These are phyloP conservation scores for Indri indri DNA, from an alignment of 2,113 vertebrate genomes.

Conservation along the genomic window DNA sequence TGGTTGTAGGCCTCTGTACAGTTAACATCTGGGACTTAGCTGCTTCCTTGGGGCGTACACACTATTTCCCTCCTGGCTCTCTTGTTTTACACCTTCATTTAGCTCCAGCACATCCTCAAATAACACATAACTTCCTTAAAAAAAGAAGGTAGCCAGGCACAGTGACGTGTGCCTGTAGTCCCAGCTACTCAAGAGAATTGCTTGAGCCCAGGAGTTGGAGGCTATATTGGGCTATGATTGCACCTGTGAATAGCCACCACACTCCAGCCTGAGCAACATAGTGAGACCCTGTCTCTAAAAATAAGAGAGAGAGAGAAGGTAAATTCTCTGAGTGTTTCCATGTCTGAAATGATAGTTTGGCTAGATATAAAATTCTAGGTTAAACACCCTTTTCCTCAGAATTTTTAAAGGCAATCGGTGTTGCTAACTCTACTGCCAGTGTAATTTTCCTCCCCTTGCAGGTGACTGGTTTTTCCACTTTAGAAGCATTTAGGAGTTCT, in stretches of 20 bases:
- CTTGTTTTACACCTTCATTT: not conserved
- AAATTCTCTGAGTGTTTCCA: not conserved
- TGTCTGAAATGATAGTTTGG: not conserved
- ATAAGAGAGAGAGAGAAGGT: not conserved
- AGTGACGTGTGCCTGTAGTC: too few relatives aligned
- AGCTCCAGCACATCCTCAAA: not conserved
- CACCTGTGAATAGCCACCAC: too few relatives aligned
- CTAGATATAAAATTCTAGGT: not conserved
- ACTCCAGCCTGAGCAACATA: too few relatives aligned
- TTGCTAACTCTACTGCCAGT: not conserved
- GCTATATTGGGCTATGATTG: too few relatives aligned
- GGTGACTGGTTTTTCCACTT: not conserved
- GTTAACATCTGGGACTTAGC: not conserved
- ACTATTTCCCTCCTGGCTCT: not conserved
- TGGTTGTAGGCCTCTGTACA: not conserved
- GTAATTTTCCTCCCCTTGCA: not conserved
- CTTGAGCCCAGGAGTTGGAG: too few relatives aligned
- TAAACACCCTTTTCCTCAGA: not conserved
- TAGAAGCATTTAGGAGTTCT: not conserved
- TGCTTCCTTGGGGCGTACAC: not conserved
- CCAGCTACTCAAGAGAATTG: too few relatives aligned
- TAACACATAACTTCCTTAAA: not conserved
- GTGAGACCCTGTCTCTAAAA: too few relatives aligned
- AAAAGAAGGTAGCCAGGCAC: not conserved
- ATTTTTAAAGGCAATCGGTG: not conserved